Evolutionary conservation across 2,888 invertebrate genomes (phyloP).

Genomic region (Ophioninae sp.): DNA sequence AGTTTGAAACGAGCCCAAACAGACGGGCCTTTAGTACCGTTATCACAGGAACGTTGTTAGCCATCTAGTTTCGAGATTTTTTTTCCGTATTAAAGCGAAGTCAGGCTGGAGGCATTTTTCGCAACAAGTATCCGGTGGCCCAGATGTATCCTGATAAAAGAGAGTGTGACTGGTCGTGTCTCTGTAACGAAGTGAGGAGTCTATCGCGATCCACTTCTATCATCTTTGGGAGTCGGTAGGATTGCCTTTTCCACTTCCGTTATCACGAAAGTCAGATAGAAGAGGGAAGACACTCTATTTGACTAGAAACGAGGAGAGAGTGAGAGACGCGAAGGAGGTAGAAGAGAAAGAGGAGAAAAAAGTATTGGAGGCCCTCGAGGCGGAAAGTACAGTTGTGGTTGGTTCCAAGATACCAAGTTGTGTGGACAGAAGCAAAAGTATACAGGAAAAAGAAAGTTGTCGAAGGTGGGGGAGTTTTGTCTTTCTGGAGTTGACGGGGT

Average conservation of each 20-base stretch:
- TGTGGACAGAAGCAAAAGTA: conserved; percentile 38
- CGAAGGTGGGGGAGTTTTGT: conserved; percentile 42
- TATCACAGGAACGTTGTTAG: no score
- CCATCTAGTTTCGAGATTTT: no score
- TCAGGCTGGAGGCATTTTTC: no score
- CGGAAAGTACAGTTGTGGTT: conserved; percentile 44
- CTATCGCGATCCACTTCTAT: conserved; percentile 33
- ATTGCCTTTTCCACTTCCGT: conserved; percentile 48
- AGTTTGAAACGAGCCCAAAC: no score
- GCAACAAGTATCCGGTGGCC: not conserved
- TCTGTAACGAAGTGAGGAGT: conserved; percentile 23
- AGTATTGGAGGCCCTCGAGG: conserved; percentile 39
- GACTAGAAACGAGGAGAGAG: not conserved
- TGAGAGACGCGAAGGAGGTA: conserved; percentile 5
- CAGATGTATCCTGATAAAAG: conserved; percentile 24
- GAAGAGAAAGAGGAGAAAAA: conserved; percentile 6
- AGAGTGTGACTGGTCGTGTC: conserved; percentile 7
- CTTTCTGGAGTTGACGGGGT: conserved; percentile 43
- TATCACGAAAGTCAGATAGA: conserved; percentile 55
- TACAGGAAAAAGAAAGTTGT: conserved; percentile 39
- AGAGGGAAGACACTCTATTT: conserved; percentile 40
- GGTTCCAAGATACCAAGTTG: conserved; percentile 37
- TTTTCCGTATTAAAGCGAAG: no score
- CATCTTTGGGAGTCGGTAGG: conserved; percentile 15
- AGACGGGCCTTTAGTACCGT: no score